These are phyloP conservation scores for Xiphophorus maculatus DNA, from an alignment of 2,113 vertebrate species.

Conservation along the genomic window DNA sequence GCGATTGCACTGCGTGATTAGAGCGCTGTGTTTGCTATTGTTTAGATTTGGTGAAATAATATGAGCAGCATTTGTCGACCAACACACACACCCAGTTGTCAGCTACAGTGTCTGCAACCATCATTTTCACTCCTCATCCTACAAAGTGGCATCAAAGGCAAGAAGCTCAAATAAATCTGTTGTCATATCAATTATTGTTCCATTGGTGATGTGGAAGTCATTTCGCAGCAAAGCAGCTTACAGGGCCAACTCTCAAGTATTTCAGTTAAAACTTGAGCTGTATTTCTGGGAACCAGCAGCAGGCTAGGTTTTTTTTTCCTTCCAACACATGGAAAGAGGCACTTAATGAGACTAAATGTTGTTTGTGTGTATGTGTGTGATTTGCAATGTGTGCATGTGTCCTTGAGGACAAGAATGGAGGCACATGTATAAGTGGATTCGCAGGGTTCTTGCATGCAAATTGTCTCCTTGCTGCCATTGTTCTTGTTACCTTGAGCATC, in stretches of 20 bases:
- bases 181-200: slow-evolving; percentile 83
- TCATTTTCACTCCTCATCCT: slow-evolving; percentile 43
- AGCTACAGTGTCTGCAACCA: slow-evolving; percentile 26
- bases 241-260: slow-evolving; percentile 73
- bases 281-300: slow-evolving; percentile 68
- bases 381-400: slow-evolving; percentile 26
- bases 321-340: slow-evolving; percentile 51
- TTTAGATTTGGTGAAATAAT: slow-evolving; percentile 26
- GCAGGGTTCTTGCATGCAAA: slow-evolving; percentile 24
- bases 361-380: slow-evolving; percentile 23
- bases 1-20: slow-evolving; percentile 23
- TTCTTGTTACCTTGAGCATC: neutral
- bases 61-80: slow-evolving; percentile 18
- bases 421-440: slow-evolving; percentile 32
- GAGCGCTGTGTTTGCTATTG: slow-evolving; percentile 12
- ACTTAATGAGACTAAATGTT: slow-evolving; percentile 55
- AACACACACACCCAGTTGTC: slow-evolving; percentile 11
- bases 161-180: slow-evolving; percentile 75
- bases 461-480: slow-evolving; percentile 10
- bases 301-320: slow-evolving; percentile 16
- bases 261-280: slow-evolving; percentile 68
- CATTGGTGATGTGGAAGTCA: slow-evolving; percentile 75
- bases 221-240: slow-evolving; percentile 80
- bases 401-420: slow-evolving; percentile 31
- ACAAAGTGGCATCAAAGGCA: slow-evolving; percentile 47